phyloP scores from a whole-genome alignment of 2,797 vertebrate species.

The Phoebastria nigripes region DNA sequence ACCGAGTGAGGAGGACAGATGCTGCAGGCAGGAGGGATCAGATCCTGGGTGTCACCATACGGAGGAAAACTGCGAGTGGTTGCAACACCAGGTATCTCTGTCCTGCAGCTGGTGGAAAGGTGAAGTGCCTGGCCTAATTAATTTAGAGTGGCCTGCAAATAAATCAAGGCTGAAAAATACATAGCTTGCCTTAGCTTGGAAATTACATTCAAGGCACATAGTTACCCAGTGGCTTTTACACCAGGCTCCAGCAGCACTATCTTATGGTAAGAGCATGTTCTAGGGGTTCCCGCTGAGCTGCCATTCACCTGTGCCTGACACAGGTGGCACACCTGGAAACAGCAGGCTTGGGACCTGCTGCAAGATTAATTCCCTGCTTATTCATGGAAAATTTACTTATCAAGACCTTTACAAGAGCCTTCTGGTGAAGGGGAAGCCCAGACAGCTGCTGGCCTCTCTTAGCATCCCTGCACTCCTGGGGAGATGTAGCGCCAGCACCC shows the following conservation, averaged over 20 bases:
- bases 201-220: fast-evolving
- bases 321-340: background rate
- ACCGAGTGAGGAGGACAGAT: background rate
- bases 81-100: background rate
- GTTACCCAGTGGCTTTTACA: background rate
- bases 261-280: background rate
- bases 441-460: background rate
- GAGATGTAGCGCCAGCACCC: background rate
- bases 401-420: background rate
- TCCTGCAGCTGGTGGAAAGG: fast-evolving
- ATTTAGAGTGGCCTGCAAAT: background rate
- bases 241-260: fast-evolving
- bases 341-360: background rate
- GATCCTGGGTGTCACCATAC: background rate
- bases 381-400: background rate
- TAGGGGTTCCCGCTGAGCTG: background rate
- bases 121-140: background rate
- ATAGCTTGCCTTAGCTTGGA: background rate
- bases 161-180: background rate
- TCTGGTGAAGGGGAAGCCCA: background rate
- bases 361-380: background rate
- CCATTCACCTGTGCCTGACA: fast-evolving
- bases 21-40: background rate
- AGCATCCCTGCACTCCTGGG: fast-evolving
- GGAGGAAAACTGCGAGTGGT: fast-evolving